Evolutionary conservation across 2,797 vertebrate genomes (phyloP).

Genomic region (Enteromius afrohamiltoni): DNA sequence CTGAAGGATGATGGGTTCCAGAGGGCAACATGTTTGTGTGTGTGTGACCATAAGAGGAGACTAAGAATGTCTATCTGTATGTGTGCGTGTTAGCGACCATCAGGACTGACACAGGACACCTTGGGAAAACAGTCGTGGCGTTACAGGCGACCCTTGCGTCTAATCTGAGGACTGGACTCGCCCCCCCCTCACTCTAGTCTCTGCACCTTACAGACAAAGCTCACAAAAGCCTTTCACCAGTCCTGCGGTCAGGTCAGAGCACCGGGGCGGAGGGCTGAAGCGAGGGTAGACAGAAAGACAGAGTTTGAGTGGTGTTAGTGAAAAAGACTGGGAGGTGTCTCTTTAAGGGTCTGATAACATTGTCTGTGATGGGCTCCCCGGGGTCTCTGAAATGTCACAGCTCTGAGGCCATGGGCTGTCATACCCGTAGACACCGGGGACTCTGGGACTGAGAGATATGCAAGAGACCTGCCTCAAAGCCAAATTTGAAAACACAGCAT

Average conservation of each 20-base stretch:
- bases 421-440: constrained; percentile 71
- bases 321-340: constrained; percentile 64
- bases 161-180: constrained; percentile 80
- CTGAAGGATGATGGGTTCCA: constrained; percentile 85
- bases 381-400: constrained; percentile 82
- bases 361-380: constrained; percentile 79
- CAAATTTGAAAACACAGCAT: constrained; percentile 48
- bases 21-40: constrained; percentile 66
- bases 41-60: constrained; percentile 39
- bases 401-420: constrained; percentile 71
- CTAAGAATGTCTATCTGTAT: constrained; percentile 30
- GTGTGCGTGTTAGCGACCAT: constrained; percentile 64
- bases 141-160: constrained; percentile 71
- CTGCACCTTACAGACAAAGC: constrained; percentile 57
- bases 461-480: constrained; percentile 66
- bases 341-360: constrained; percentile 83
- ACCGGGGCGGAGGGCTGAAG: constrained; percentile 62
- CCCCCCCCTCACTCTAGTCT: constrained; percentile 56
- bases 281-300: constrained; percentile 53
- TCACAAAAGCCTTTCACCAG: constrained; percentile 81
- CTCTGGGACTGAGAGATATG: constrained; percentile 70
- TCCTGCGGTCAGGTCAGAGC: constrained; percentile 67
- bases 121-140: constrained; percentile 81
- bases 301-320: constrained; percentile 54
- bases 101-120: constrained; percentile 80